Percentiles rank a stretch among this genome's conserved stretches.
These are phyloP conservation scores for Xenopus tropicalis DNA, from an alignment of 2,113 vertebrate species.

Conservation along the genomic window UCB_Xtro_10.0 CM004449.2:33957501-33958000, in stretches of 20 bases:
- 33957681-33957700: neutral
- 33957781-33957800: conserved; percentile 30
- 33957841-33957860: neutral
- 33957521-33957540: too few species aligned
- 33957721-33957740: conserved; percentile 25
- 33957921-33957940: neutral
- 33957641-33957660: neutral
- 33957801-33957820: conserved; percentile 13
- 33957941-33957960: neutral
- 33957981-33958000: conserved; percentile 15
- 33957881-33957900: neutral
- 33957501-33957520: too few species aligned
- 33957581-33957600: neutral
- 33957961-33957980: neutral
- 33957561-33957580: too few species aligned
- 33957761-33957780: conserved; percentile 30
- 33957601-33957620: neutral
- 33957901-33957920: conserved; percentile 20
- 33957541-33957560: too few species aligned
- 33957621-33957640: neutral
- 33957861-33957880: conserved; percentile 34
- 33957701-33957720: neutral
- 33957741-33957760: conserved; percentile 11
- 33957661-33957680: conserved; percentile 12
- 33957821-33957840: conserved; percentile 28